A percentile compares a stretch with the other conserved stretches of the same genome.
Evolutionary conservation across 1,140 invertebrate genomes (phyloP).

Genomic region (Triops longicaudatus): DNA sequence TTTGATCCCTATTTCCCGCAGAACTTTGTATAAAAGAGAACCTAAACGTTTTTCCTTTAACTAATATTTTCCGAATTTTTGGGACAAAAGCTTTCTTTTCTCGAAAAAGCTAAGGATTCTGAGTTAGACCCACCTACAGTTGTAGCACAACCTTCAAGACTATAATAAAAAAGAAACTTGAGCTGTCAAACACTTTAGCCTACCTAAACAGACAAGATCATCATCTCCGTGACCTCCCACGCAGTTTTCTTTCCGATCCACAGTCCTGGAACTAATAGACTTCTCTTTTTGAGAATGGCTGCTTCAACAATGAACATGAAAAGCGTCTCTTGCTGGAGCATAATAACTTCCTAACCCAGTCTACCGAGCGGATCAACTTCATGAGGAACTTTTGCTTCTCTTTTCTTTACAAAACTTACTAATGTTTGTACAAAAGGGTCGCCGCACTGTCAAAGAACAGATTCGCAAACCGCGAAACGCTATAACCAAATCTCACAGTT

Average conservation of each 20-base stretch:
- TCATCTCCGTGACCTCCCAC: slow-evolving; percentile 2
- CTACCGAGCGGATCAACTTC: not conserved
- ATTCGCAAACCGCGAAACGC: too few species aligned
- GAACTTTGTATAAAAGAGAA: too few species aligned
- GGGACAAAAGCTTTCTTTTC: too few species aligned
- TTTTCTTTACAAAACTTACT: too few species aligned
- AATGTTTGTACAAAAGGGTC: too few species aligned
- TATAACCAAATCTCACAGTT: too few species aligned
- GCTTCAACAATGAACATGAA: not conserved
- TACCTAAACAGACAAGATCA: slow-evolving; percentile 15
- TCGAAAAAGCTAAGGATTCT: not conserved
- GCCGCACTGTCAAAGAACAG: too few species aligned
- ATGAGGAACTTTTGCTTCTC: too few species aligned
- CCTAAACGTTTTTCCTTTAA: too few species aligned
- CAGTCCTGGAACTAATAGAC: not conserved
- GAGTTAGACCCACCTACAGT: not conserved
- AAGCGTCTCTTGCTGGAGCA: not conserved
- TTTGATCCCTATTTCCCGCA: too few species aligned
- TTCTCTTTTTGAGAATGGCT: not conserved
- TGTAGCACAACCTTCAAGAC: not conserved
- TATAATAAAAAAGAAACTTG: not conserved
- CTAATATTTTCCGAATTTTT: too few species aligned
- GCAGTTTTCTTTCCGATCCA: not conserved
- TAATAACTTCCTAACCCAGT: not conserved
- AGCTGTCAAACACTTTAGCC: slow-evolving; percentile 6